Conservation (phyloP, 2,113 vertebrate species). For the Anguilla rostrata region DNA sequence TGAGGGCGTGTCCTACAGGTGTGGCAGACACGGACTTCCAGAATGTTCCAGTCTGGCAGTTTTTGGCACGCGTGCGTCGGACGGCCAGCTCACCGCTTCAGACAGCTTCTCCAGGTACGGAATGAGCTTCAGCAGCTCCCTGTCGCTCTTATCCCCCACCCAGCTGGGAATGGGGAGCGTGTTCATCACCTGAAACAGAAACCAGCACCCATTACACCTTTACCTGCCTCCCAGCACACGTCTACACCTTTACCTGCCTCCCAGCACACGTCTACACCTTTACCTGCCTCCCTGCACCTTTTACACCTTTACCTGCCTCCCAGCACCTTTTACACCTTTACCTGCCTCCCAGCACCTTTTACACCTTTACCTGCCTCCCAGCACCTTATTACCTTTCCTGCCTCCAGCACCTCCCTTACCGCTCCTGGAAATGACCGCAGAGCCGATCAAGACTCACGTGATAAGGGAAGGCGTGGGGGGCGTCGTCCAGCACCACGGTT, state of each 20-base stretch:
- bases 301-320: too few species aligned
- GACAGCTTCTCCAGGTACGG: conserved; percentile 32
- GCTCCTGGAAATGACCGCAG: too few species aligned
- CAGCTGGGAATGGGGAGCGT: conserved; percentile 34
- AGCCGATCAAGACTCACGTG: conserved; percentile 49
- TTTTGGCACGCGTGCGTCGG: neutral
- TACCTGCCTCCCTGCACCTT: too few species aligned
- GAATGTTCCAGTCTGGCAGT: too few species aligned
- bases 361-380: too few species aligned
- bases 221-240: neutral
- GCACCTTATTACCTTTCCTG: too few species aligned
- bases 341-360: too few species aligned
- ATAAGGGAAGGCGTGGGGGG: conserved; percentile 35
- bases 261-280: too few species aligned
- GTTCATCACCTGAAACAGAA: conserved; percentile 43
- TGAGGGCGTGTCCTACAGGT: too few species aligned
- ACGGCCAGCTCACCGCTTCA: conserved; percentile 21
- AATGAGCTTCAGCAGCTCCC: conserved; percentile 42
- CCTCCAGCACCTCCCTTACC: too few species aligned
- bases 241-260: neutral
- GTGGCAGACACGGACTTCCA: too few species aligned
- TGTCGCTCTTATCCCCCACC: conserved; percentile 29
- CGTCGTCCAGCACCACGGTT: conserved; percentile 47
- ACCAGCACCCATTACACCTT: neutral
- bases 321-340: too few species aligned